Percentiles rank a stretch among this genome's conserved stretches.
Conservation (phyloP, 1,140 invertebrate genomes). For the Drosophila orena region DNA sequence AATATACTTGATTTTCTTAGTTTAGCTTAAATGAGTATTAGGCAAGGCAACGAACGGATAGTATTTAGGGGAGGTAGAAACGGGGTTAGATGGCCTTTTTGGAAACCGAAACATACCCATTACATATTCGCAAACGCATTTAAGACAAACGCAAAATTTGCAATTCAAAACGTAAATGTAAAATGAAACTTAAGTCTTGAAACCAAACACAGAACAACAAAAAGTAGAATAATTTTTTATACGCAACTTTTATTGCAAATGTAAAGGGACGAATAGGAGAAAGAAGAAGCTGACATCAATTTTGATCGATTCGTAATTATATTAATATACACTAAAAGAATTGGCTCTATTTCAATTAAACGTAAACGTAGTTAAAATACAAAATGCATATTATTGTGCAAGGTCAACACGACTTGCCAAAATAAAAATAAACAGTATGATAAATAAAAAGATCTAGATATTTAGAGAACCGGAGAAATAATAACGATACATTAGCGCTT, state of each 20-base stretch:
- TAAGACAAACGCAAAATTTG: conserved; percentile 64
- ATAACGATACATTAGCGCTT: conserved; percentile 20
- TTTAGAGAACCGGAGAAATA: conserved; percentile 1
- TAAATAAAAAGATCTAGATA: conserved; percentile 34
- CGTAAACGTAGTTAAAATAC: conserved; percentile 68
- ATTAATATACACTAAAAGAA: conserved; percentile 50
- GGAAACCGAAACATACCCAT: conserved; percentile 72
- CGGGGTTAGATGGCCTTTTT: conserved; percentile 7
- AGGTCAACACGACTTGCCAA: conserved; percentile 46
- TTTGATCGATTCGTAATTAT: conserved; percentile 58
- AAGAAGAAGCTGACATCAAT: conserved; percentile 46
- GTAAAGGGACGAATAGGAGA: conserved; percentile 54
- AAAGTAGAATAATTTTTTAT: conserved; percentile 79
- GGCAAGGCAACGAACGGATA: conserved; percentile 61
- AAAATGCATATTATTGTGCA: conserved; percentile 60
- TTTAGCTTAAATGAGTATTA: conserved; percentile 62
- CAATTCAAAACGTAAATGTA: conserved; percentile 59
- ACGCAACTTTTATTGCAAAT: conserved; percentile 79
- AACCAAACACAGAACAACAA: conserved; percentile 48
- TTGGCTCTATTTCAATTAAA: conserved; percentile 81
- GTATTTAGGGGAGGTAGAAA: conserved; percentile 40
- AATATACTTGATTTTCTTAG: conserved; percentile 56
- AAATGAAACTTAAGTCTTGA: conserved; percentile 67
- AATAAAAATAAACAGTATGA: conserved; percentile 55
- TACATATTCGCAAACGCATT: conserved; percentile 79